Evolutionary conservation across 2,797 vertebrate species (phyloP), one percentile per base, ranked within the genome.

Genomic region (Diceros bicornis): DNA sequence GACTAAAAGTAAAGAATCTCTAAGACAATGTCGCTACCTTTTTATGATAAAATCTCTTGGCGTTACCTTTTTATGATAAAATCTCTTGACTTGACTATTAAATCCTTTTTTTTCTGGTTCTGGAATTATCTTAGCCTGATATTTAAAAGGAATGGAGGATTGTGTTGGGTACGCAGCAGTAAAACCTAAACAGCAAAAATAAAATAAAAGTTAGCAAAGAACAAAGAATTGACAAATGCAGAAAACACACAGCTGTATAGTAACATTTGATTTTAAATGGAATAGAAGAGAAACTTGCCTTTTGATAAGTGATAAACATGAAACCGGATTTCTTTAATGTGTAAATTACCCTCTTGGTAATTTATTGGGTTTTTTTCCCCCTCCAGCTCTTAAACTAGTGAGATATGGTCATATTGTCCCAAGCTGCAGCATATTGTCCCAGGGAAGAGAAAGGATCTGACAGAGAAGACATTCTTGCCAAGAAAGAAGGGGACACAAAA

Each of bases 61-160:
- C 86, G 77, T 98, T 98, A 98, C 99, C 99, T 96, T 91, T 41
- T 91, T 96, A 86, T 91, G 79, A 44, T 98, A 91, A 97, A 99
- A 99, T 96, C 98, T 98, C 96, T 98, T 99, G 34, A 99, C 64
- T 21, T 99, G 99, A 66, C 98, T 99, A 47, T 97, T 98, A 98
- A 99, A 99, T 6, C 98, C 99, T 29, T 98, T 99, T 72, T 96
- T 98, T 68, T 97, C 98, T 25, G 97, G 78, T 66, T 98, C 97
- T 96, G 92, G 92, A 89, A 95, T 96, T 91, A 91, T 16, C 72
- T 98, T 82, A 21, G 88, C 96, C 18, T 98, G 97, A 61, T 93
- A 95, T 98, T 98, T 99, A 17, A 95, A 96, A 77, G 98, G 98
- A 97, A 99, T 98, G 81, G 97, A 99, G 17, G 98, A 95, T 74